These are phyloP conservation scores for Shinisaurus crocodilurus DNA, from an alignment of 2,113 vertebrate genomes.

Conservation along the genomic window DNA sequence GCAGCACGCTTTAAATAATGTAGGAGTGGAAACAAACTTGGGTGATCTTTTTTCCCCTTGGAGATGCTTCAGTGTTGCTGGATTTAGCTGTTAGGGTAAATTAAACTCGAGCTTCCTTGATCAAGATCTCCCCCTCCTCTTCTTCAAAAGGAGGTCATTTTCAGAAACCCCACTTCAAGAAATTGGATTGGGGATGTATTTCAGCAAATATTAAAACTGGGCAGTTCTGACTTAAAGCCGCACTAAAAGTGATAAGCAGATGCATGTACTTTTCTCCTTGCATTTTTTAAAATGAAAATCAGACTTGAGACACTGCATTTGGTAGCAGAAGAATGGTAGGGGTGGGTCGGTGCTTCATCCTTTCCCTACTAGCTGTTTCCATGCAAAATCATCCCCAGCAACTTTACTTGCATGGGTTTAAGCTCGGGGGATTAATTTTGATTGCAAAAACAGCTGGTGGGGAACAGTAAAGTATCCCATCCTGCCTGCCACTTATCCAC, in stretches of 20 bases:
- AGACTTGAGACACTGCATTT: neutral
- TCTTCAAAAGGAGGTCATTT: fast-evolving
- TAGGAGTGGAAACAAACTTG: neutral
- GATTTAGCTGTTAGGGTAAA: neutral
- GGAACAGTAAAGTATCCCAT: no score
- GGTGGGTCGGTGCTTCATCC: neutral
- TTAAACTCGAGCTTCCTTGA: neutral
- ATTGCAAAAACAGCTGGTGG: neutral
- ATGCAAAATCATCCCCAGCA: neutral
- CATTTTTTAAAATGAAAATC: neutral
- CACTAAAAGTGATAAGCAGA: neutral
- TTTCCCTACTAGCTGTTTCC: neutral
- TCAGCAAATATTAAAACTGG: neutral
- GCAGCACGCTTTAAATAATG: neutral
- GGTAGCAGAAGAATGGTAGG: no score
- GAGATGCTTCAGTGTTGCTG: neutral
- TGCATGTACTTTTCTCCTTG: neutral
- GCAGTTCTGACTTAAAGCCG: neutral
- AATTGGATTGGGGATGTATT: neutral
- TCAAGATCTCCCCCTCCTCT: fast-evolving
- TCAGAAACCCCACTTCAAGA: no score
- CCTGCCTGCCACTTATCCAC: neutral
- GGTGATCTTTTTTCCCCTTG: neutral
- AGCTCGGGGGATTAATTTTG: neutral
- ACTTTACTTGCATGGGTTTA: neutral